phyloP scores from a whole-genome alignment of 2,888 invertebrate species.

The Dorcus parallelipipedus region DNA sequence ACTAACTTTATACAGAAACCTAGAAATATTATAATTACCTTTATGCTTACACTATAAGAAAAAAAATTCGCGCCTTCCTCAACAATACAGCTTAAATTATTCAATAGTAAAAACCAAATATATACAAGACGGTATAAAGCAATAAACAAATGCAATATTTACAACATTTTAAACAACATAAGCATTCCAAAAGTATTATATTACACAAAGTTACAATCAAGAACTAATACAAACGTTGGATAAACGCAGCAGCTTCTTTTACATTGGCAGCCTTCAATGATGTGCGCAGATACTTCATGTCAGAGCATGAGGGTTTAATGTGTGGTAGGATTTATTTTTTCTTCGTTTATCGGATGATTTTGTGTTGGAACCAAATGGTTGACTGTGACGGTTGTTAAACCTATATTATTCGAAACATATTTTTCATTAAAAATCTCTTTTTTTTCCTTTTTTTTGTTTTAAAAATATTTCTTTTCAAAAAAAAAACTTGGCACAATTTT shows the following conservation, averaged over 20 bases:
- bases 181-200: conserved; percentile 1
- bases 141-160: neutral
- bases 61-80: neutral
- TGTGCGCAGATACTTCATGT: conserved; percentile 9
- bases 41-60: neutral
- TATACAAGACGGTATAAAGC: neutral
- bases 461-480: conserved; percentile 4
- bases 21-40: neutral
- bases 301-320: conserved; percentile 9
- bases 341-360: conserved; percentile 17
- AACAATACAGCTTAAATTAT: neutral
- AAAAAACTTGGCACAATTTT: conserved; percentile 2
- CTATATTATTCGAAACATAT: conserved; percentile 19
- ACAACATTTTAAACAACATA: conserved; percentile 1
- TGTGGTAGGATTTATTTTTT: conserved; percentile 7
- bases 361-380: conserved; percentile 14
- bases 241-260: conserved; percentile 4
- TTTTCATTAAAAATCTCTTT: conserved; percentile 15
- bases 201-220: neutral
- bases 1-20: neutral
- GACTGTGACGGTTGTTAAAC: conserved; percentile 14
- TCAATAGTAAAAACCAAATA: neutral
- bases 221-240: neutral
- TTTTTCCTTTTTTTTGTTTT: conserved; percentile 5
- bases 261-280: conserved; percentile 15